A percentile compares a stretch with the other conserved stretches of the same genome.
Evolutionary conservation across 53 echinoderm and acorn worm species (phyloP).

Genomic region (Echinarachnius parma): DNA sequence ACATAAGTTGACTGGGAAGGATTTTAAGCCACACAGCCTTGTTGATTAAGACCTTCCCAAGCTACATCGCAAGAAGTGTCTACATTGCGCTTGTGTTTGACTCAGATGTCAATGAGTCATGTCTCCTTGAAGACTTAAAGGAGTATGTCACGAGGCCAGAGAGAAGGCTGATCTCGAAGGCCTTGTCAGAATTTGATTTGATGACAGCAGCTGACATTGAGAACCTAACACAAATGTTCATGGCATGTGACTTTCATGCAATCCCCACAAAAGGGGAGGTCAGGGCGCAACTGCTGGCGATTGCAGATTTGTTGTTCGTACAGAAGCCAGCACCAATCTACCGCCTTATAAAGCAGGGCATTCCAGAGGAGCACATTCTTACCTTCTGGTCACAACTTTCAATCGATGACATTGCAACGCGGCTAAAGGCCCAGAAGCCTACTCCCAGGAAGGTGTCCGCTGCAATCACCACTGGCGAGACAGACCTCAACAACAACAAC

Average conservation of each 20-base stretch:
- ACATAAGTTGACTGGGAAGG: background rate
- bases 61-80: background rate
- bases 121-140: background rate
- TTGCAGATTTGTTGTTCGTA: conserved; percentile 7
- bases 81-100: background rate
- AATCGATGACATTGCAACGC: conserved; percentile 8
- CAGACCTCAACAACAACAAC: background rate
- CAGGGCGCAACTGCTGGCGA: conserved; percentile 13
- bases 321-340: conserved; percentile 22
- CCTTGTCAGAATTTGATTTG: background rate
- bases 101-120: background rate
- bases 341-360: conserved; percentile 23
- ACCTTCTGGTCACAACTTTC: conserved; percentile 38
- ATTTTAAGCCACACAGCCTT: conserved; percentile 3
- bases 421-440: conserved; percentile 1
- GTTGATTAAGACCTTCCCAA: background rate
- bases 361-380: conserved; percentile 3
- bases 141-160: background rate
- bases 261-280: background rate
- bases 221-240: background rate
- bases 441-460: background rate
- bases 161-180: background rate
- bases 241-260: background rate
- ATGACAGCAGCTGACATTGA: background rate
- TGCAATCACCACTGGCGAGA: background rate